Conservation (phyloP, 2,888 invertebrate genomes). For the Apoderus coryli region DNA sequence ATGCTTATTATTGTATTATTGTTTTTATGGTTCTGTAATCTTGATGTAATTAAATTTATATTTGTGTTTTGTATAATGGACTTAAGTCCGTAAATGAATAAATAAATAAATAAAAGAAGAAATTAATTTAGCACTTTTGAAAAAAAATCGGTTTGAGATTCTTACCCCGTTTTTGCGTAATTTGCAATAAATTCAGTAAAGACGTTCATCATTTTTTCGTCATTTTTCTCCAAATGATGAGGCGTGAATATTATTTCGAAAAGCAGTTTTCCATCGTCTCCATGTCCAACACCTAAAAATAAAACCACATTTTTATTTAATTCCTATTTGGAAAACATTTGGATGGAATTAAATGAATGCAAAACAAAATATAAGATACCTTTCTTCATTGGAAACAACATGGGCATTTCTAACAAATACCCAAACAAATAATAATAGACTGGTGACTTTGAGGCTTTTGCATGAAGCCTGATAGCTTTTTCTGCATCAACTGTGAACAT, state of each 20-base stretch:
- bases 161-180: slow-evolving; percentile 21
- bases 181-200: slow-evolving; percentile 19
- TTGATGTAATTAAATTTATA: too few relatives aligned
- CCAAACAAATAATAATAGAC: slow-evolving; percentile 20
- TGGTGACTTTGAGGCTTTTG: slow-evolving; percentile 19
- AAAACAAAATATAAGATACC: too few relatives aligned
- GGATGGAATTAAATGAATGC: too few relatives aligned
- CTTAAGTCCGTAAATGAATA: too few relatives aligned
- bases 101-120: too few relatives aligned
- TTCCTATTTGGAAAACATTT: too few relatives aligned
- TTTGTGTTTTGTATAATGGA: too few relatives aligned
- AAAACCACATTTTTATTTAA: slow-evolving; percentile 1
- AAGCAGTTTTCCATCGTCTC: slow-evolving; percentile 19
- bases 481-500: slow-evolving; percentile 31
- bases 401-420: slow-evolving; percentile 17
- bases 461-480: slow-evolving; percentile 21
- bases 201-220: slow-evolving; percentile 22
- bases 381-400: slow-evolving; percentile 13
- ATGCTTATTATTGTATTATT: too few relatives aligned
- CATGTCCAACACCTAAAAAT: slow-evolving; percentile 20
- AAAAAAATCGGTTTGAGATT: not conserved
- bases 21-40: too few relatives aligned
- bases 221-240: slow-evolving; percentile 13
- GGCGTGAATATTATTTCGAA: slow-evolving; percentile 17
- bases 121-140: too few relatives aligned